Conservation (phyloP, 2,888 invertebrate species). For the Drosophila colorata region DNA sequence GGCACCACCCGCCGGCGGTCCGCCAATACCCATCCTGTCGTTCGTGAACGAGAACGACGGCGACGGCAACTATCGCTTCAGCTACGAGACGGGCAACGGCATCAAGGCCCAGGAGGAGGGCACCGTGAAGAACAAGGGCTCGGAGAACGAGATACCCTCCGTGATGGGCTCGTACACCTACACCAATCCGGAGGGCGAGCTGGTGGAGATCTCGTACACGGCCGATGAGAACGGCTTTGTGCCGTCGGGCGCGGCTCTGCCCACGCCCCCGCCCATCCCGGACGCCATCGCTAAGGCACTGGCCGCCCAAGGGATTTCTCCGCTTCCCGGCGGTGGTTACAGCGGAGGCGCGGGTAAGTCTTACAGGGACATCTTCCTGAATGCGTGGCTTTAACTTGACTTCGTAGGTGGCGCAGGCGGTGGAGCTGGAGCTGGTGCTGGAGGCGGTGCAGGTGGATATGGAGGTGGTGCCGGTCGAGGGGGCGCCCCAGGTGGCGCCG, state of each 20-base stretch:
- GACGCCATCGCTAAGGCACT: conserved; percentile 88
- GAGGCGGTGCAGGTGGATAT: conserved; percentile 19
- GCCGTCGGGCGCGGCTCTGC: conserved; percentile 87
- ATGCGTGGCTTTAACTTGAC: not conserved
- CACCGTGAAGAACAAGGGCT: conserved; percentile 87
- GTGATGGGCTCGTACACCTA: conserved; percentile 88
- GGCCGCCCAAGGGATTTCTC: conserved; percentile 85
- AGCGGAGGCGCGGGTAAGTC: conserved; percentile 73
- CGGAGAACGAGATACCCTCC: conserved; percentile 87
- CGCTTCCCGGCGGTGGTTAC: conserved; percentile 85
- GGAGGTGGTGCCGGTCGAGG: conserved; percentile 1
- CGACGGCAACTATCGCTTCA: conserved; percentile 87
- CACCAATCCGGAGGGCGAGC: conserved; percentile 88
- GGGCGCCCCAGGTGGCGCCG: conserved; percentile 22
- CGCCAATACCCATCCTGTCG: conserved; percentile 86
- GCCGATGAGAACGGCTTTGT: conserved; percentile 90
- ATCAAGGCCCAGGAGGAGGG: conserved; percentile 88
- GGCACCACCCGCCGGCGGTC: conserved; percentile 77
- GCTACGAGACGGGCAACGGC: conserved; percentile 88
- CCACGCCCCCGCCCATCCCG: conserved; percentile 89
- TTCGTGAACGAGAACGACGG: conserved; percentile 87
- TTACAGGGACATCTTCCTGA: not conserved
- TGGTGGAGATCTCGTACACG: conserved; percentile 87
- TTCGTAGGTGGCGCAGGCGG: conserved; percentile 25
- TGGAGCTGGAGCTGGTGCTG: conserved; percentile 25